Conservation (phyloP, 2,113 vertebrate species). For the Brienomyrus brachyistius region DNA sequence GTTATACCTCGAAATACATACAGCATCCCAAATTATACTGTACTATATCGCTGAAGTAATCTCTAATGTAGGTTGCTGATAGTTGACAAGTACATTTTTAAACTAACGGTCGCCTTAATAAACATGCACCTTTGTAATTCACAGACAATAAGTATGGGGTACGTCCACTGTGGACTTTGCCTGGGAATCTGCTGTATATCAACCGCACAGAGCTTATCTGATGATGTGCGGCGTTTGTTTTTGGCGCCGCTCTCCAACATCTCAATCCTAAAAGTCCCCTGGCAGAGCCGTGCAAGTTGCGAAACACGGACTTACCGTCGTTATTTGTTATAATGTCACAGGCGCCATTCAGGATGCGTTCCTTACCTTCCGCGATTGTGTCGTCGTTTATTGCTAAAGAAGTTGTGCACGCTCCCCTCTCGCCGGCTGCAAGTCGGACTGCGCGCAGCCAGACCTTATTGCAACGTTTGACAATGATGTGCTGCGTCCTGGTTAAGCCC, state of each 20-base stretch:
- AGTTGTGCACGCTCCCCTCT: conserved; percentile 9
- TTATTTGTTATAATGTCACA: not conserved
- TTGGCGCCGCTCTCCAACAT: not conserved
- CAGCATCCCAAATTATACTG: not conserved
- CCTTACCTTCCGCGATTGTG: not conserved
- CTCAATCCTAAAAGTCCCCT: not conserved
- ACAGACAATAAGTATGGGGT: not conserved
- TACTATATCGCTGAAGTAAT: not conserved
- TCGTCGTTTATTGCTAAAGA: not conserved
- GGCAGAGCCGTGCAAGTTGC: not conserved
- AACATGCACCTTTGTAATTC: not conserved
- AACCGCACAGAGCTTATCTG: not conserved
- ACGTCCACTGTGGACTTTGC: not conserved
- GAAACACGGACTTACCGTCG: not conserved
- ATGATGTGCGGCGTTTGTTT: not conserved
- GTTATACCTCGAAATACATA: not conserved
- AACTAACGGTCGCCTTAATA: not conserved
- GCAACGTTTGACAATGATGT: conserved; percentile 29
- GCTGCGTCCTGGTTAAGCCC: conserved; percentile 19
- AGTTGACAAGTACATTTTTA: not conserved
- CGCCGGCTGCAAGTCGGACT: conserved; percentile 13
- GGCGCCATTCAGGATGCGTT: not conserved
- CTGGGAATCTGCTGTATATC: not conserved
- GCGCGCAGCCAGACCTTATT: not conserved
- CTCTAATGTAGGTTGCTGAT: not conserved